Conservation (phyloP, 2,797 vertebrate species). For the Syngnathus rostellatus region DNA sequence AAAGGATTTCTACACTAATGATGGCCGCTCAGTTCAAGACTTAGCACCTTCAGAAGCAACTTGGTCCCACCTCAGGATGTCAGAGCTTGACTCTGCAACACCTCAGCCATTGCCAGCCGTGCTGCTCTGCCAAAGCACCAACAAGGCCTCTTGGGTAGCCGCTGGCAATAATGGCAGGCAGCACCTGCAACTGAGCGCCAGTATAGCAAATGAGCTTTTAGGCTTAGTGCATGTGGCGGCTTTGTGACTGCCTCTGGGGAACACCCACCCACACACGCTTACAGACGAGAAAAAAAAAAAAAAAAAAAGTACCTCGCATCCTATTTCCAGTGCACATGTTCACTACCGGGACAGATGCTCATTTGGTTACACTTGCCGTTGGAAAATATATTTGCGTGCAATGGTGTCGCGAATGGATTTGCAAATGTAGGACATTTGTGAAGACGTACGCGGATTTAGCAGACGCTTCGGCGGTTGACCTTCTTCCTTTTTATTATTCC, state of each 20-base stretch:
- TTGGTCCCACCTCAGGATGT: slow-evolving; percentile 49
- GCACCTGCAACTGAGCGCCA: slow-evolving; percentile 48
- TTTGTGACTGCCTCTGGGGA: slow-evolving; percentile 43
- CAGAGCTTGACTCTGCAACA: slow-evolving; percentile 38
- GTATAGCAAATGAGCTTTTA: slow-evolving; percentile 63
- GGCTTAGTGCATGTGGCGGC: slow-evolving; percentile 52
- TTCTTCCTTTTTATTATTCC: neutral
- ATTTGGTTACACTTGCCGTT: slow-evolving; percentile 37
- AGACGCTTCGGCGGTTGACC: neutral
- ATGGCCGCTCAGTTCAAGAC: neutral
- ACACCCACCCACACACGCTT: slow-evolving; percentile 56
- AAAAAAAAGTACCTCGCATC: slow-evolving; percentile 37
- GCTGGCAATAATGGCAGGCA: slow-evolving; percentile 56
- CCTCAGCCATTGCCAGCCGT: neutral
- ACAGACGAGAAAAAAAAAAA: slow-evolving; percentile 28
- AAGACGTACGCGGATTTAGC: neutral
- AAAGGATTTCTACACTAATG: neutral
- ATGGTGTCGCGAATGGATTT: slow-evolving; percentile 36
- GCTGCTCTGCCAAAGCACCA: slow-evolving; percentile 33
- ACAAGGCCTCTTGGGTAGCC: slow-evolving; percentile 51
- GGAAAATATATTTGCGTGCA: slow-evolving; percentile 24
- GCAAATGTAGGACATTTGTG: neutral
- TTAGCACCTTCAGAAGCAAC: slow-evolving; percentile 23
- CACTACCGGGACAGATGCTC: slow-evolving; percentile 15
- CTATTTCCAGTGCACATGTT: slow-evolving; percentile 51